These are phyloP conservation scores for Lycopodina hypogea DNA, from an alignment of 37 sponge, comb jelly and placozoan species.

Conservation along the genomic window DNA sequence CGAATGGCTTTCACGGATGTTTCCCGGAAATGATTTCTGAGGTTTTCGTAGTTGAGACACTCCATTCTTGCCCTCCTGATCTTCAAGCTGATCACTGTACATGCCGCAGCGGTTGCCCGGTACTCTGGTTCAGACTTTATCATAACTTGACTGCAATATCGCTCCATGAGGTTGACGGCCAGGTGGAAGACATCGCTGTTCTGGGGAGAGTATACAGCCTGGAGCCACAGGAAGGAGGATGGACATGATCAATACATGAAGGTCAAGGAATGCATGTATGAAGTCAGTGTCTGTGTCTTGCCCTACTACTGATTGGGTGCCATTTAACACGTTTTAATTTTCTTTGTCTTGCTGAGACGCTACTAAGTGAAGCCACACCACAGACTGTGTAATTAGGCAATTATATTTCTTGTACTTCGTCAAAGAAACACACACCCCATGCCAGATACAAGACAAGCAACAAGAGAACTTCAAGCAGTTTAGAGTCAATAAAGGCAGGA, in stretches of 20 bases:
- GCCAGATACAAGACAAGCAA: too few relatives aligned
- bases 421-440: too few relatives aligned
- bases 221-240: neutral
- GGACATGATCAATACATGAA: too few relatives aligned
- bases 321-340: too few relatives aligned
- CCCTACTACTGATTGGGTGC: too few relatives aligned
- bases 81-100: neutral
- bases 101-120: neutral
- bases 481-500: too few relatives aligned
- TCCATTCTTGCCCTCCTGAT: neutral
- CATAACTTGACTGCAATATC: constrained; percentile 29
- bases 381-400: too few relatives aligned
- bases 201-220: constrained; percentile 30
- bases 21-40: neutral
- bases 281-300: neutral
- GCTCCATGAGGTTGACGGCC: constrained; percentile 51
- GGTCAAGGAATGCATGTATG: too few relatives aligned
- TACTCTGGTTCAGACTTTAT: neutral
- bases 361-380: too few relatives aligned
- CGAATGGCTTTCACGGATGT: neutral
- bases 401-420: too few relatives aligned
- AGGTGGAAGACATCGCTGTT: constrained; percentile 53
- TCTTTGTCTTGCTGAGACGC: too few relatives aligned
- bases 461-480: too few relatives aligned
- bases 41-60: constrained; percentile 19